Evolutionary conservation across 2,113 vertebrate genomes (phyloP), one percentile per base, ranked within the genome.

Genomic region (Pagrus major): DNA sequence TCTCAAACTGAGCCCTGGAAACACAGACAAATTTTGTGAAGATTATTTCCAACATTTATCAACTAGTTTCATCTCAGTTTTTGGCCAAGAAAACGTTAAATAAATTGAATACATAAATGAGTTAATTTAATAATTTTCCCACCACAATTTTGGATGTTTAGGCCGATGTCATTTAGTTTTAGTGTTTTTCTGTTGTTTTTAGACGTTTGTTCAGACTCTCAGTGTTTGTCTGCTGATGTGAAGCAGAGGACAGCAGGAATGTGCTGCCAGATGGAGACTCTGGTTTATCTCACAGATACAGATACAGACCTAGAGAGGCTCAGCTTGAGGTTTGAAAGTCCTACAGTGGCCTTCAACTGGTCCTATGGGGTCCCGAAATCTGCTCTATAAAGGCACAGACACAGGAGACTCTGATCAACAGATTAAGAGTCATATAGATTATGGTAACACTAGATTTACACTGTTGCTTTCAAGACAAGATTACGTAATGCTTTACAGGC

Each of bases 221-320:
- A 0, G 49, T 83, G 85, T 90, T 82, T 90, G 85, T 78, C 60
- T 78, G 85, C 68, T 86, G 90, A 88, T 68, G 88, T 72, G 86
- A 76, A 88, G 72, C 85, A 76, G 86, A 86, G 78, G 73, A 23
- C 1, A 25, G 14, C 76, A 78, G 83, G 91, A 93, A 90, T 93
- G 88, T 23, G 35, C 66, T 35, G 64, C 80, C 84, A 86, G 75
- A 90, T 88, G 82, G 82, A 81, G 80, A 65, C 73, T 84, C 90
- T 90, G 91, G 52, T 81, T 88, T 76, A n/a, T 81, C 37, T 91
- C 91, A 79, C 80, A 81, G 86, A 79, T 71, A 71, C 72, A 68
- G 33, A 46, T 31, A 52, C 33, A 41, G 41, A 18, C 39, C 33
- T n/a, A 37, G 31, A 9, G 54, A 20, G 67, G 35, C 42, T 35